Evolutionary conservation across 1,140 invertebrate species (phyloP), one percentile per base, ranked within the genome.

Genomic region (Caerostris extrusa): DNA sequence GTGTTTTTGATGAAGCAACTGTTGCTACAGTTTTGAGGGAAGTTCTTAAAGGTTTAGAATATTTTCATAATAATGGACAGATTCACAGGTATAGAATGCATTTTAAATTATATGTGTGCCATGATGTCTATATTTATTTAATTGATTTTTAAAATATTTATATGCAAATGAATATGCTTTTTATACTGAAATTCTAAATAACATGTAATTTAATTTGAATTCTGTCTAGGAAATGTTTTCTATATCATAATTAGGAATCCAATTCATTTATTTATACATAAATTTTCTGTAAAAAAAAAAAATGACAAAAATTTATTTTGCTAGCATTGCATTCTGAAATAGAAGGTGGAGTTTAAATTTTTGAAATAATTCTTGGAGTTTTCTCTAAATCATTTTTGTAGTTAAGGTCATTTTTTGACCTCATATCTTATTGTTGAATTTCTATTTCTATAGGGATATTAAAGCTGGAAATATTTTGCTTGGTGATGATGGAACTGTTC

Each of bases 11-110:
- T 96, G 99, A 99, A 96, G 97, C 97, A 7, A 99, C 98, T 17
- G 99, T 99, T 96, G 99, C 99, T n/a, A 99, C 99, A 0, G 98
- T 99, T 64, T 96, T 99, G n/a, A 98, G 98, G 95, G 99, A 99
- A 96, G 99, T 99, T 34, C 97, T 99, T 50, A 99, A 99, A 96
- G 99, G 99, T 2, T 96, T 99, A 1, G 99, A 99, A 96, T 99
- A 99, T 96, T 99, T 99, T 96, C 99, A 99, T 96, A 98, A 97
- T 95, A 99, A 99, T 96, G 99, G 99, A 55, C 99, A 99, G 96
- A 99, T 99, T 95, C 99, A 99, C 96, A 93, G 94, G 93, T 95
- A 97, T 95, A 64, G 12, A 64, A 64, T 14, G 61, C 5, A 2
- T 64, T 64, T 64, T 64, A 3, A 12, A 34, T 34, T 2, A 34